Conservation (phyloP, 23 tunicate species). For the Ciona savignyi region DNA sequence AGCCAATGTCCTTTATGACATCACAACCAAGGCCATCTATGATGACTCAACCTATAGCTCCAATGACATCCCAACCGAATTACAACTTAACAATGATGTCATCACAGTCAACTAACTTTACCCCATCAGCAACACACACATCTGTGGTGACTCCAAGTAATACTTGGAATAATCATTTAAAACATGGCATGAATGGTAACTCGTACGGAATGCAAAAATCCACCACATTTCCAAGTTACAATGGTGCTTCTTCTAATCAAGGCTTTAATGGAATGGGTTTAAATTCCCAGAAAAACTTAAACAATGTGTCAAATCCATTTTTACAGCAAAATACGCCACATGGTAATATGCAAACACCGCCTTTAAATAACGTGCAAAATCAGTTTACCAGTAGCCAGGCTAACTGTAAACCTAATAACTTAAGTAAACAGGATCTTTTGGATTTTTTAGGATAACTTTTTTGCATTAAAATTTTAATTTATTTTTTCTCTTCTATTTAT, state of each 20-base stretch:
- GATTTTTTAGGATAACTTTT: not conserved
- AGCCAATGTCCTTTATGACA: slow-evolving; percentile 4
- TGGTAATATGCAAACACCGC: not conserved
- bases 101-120: not conserved
- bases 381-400: too few relatives aligned
- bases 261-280: not conserved
- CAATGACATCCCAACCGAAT: not conserved
- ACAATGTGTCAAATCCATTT: not conserved
- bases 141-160: not conserved
- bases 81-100: not conserved
- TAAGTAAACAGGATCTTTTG: not conserved
- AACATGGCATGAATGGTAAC: not conserved
- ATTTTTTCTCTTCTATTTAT: too few relatives aligned
- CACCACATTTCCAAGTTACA: not conserved
- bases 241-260: not conserved
- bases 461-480: too few relatives aligned
- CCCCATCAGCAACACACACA: not conserved
- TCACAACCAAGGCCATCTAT: slow-evolving; percentile 17
- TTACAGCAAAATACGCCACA: not conserved
- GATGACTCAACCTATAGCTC: not conserved
- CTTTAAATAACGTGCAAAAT: too few relatives aligned
- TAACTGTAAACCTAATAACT: too few relatives aligned
- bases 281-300: not conserved
- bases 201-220: not conserved
- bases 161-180: not conserved